Evolutionary conservation across 2,797 vertebrate genomes (phyloP).

Genomic region (Anguilla anguilla): DNA sequence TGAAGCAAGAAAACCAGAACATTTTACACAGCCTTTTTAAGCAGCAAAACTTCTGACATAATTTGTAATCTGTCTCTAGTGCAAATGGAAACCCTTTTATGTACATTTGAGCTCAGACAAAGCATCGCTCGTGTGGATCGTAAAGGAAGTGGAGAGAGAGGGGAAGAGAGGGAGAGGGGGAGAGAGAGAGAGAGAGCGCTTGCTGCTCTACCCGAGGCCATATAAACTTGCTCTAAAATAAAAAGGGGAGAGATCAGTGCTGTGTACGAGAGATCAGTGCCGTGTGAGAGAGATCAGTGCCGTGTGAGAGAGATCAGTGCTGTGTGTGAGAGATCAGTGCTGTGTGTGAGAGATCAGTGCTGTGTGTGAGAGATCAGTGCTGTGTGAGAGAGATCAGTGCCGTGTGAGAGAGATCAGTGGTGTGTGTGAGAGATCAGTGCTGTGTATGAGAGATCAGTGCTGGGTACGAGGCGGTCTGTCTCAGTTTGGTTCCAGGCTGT

Average conservation of each 20-base stretch:
- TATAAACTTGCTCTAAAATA: not conserved
- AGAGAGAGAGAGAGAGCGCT: not conserved
- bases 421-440: too few relatives aligned
- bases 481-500: not conserved
- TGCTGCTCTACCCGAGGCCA: too few relatives aligned
- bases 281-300: too few relatives aligned
- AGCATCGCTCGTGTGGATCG: not conserved
- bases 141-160: not conserved
- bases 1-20: slow-evolving; percentile 2
- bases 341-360: too few relatives aligned
- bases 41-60: not conserved
- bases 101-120: not conserved
- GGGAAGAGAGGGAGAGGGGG: not conserved
- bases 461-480: not conserved
- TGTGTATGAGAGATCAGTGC: too few relatives aligned
- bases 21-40: not conserved
- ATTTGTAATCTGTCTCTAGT: not conserved
- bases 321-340: too few relatives aligned
- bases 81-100: not conserved
- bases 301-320: too few relatives aligned
- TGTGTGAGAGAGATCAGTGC: too few relatives aligned
- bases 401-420: too few relatives aligned
- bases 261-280: too few relatives aligned
- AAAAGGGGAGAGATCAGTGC: not conserved
- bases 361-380: too few relatives aligned